These are phyloP conservation scores for Psittacula cyanocephala DNA, from an alignment of 2,113 vertebrate species.

Conservation along the genomic window DNA sequence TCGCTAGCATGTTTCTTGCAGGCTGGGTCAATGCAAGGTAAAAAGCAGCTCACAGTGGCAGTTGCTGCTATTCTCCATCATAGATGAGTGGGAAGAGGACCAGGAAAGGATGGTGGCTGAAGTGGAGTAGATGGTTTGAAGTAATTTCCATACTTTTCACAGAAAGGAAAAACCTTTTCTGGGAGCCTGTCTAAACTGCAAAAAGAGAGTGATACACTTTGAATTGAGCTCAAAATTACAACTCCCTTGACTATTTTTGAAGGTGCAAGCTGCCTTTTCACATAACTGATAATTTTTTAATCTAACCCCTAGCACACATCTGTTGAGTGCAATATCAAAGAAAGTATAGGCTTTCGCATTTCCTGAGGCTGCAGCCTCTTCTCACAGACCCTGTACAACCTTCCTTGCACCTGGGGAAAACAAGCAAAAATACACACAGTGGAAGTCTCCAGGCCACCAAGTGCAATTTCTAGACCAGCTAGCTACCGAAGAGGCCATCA, in stretches of 20 bases:
- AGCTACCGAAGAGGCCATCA: not conserved
- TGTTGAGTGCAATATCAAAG: not conserved
- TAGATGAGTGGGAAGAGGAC: not conserved
- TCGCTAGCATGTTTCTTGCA: not conserved
- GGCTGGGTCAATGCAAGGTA: not conserved
- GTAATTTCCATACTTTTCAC: not conserved
- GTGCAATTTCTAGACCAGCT: not conserved
- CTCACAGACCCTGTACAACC: not conserved
- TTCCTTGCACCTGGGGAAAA: not conserved
- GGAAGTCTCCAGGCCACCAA: not conserved
- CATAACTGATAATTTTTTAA: not conserved
- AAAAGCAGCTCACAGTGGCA: not conserved
- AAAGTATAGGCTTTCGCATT: not conserved
- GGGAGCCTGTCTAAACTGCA: not conserved
- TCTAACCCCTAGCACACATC: not conserved
- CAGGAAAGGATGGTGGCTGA: not conserved
- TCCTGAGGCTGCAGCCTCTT: not conserved
- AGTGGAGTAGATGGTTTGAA: accelerated
- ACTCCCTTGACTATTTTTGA: not conserved
- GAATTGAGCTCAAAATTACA: not conserved
- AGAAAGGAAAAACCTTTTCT: not conserved
- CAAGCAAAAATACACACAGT: not conserved
- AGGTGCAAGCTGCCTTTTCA: not conserved
- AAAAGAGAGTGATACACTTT: not conserved
- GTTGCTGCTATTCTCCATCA: not conserved